These are phyloP conservation scores for Argyrosomus regius DNA, from an alignment of 2,797 vertebrate species.

Conservation along the genomic window DNA sequence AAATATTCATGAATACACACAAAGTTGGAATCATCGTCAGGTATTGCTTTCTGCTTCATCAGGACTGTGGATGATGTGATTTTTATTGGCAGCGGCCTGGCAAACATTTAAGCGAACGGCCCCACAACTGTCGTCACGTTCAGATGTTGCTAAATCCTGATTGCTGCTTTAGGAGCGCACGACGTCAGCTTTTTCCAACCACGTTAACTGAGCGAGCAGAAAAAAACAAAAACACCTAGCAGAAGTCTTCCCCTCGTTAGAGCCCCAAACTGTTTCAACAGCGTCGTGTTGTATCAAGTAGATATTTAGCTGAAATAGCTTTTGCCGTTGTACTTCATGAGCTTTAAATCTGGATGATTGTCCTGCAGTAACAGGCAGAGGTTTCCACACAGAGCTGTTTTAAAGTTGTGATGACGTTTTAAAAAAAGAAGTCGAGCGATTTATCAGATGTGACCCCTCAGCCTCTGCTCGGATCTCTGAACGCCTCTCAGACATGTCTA, in stretches of 20 bases:
- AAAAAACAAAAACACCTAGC: background rate
- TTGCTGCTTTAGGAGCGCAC: background rate
- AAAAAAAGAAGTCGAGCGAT: too few species aligned
- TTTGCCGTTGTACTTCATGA: background rate
- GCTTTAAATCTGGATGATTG: background rate
- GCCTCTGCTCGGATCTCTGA: too few species aligned
- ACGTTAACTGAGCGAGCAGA: background rate
- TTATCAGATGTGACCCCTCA: too few species aligned
- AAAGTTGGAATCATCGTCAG: background rate
- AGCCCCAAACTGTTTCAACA: background rate
- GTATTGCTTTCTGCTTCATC: background rate
- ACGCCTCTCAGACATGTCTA: too few species aligned
- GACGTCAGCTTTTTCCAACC: background rate
- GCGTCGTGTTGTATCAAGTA: background rate
- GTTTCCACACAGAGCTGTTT: background rate
- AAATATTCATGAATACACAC: background rate
- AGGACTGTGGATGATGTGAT: background rate
- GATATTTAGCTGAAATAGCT: background rate
- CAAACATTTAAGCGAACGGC: background rate
- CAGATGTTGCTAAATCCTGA: background rate
- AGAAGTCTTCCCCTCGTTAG: background rate
- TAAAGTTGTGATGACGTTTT: background rate
- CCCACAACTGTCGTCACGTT: background rate
- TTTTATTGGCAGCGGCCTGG: background rate
- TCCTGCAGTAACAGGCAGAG: background rate